Evolutionary conservation across 2,888 invertebrate genomes (phyloP).

Genomic region (Xestia sexstrigata): DNA sequence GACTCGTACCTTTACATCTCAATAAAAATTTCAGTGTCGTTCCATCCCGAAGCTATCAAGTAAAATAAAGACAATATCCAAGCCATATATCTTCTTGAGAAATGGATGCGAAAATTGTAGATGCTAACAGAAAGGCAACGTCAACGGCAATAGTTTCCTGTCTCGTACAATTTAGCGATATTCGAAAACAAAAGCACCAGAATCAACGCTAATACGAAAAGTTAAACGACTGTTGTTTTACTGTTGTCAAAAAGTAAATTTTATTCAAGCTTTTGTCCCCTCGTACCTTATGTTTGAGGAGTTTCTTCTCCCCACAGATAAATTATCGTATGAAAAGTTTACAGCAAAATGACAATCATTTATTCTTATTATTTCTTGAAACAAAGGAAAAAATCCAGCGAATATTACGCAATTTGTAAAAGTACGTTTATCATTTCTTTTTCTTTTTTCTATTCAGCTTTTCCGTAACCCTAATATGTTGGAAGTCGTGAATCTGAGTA

Average conservation of each 20-base stretch:
- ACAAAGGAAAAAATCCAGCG: conserved; percentile 56
- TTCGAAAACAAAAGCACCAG: conserved; percentile 67
- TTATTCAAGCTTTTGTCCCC: conserved; percentile 68
- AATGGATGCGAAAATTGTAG: conserved; percentile 67
- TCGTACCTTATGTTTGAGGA: conserved; percentile 71
- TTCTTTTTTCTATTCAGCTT: conserved; percentile 38
- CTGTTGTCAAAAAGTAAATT: conserved; percentile 80
- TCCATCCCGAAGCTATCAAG: conserved; percentile 55
- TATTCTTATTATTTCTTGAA: conserved; percentile 70
- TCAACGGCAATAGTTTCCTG: conserved; percentile 65
- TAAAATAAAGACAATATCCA: conserved; percentile 61
- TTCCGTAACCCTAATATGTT: conserved; percentile 62
- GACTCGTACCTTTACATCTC: conserved; percentile 14
- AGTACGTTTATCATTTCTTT: conserved; percentile 60
- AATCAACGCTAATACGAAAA: conserved; percentile 78
- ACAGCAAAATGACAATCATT: conserved; percentile 69
- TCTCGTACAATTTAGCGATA: conserved; percentile 60
- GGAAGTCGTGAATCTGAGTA: conserved; percentile 52
- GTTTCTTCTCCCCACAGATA: conserved; percentile 70
- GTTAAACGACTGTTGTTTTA: conserved; percentile 83
- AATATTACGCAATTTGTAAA: conserved; percentile 62
- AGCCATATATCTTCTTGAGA: conserved; percentile 71
- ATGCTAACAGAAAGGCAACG: conserved; percentile 64
- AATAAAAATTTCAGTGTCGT: conserved; percentile 41
- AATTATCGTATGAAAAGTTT: conserved; percentile 72